Base-by-base conservation (phyloP, 2,888 invertebrate genomes). In the Fabriciana adippe region DNA sequence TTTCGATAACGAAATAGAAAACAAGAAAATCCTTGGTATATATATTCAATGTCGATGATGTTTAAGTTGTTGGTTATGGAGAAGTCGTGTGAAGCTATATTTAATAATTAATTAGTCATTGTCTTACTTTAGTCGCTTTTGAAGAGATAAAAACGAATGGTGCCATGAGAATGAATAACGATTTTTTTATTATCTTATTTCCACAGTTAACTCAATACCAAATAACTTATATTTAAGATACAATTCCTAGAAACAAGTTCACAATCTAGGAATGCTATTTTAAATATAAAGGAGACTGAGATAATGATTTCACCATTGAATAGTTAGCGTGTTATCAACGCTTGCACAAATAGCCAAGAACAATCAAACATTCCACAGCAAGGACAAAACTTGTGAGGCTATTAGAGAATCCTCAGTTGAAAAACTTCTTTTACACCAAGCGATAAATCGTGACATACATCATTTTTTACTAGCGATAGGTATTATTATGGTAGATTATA, bases 1-100 rank as follows among this genome's bases (percentile, higher is more conserved):
- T 53, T 61, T 51, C 65, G 69, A 72, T 74, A 69, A 72, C 69
- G 50, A 67, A 57, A 55, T 63, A 60, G 67, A 65, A 67, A 67
- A 67, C 63, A 70, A 45, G n/a, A 59, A 55, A 64, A 70, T 64
- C 68, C 66, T 70, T 68, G 66, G 50, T 64, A 55, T 51, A 59
- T 55, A 55, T 56, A 64, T 60, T 55, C 57, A 59, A 69, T 67
- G 64, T 56, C 64, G 60, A 67, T 64, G 48, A 21, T 21, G 21
- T 50, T 51, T 51, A 16, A 50, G 11, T 15, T 15, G 31, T 14
- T 51, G 16, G 6, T 51, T 41, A 35, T 18, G 41, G 11, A 21
- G 35, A 6, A 5, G 5, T 15, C 16, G n/a, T 51, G 50, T 51
- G 11, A 11, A 41, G 11, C 35, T 41, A 11, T 11, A 11, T 41